phyloP scores from a whole-genome alignment of 2,888 invertebrate genomes.

The Amphimallon solstitiale region DNA sequence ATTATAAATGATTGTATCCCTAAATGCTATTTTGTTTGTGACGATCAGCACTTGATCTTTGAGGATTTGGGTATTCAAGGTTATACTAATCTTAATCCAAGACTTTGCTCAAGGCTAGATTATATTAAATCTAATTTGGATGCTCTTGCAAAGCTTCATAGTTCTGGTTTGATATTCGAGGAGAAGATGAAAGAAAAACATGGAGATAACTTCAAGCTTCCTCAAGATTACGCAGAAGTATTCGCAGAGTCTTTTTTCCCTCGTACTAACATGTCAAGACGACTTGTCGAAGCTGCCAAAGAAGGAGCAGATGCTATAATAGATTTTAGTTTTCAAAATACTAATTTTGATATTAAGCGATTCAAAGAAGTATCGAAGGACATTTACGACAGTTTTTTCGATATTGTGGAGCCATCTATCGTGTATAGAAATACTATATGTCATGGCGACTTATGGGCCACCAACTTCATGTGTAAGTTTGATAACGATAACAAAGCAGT shows the following conservation, averaged over 20 bases:
- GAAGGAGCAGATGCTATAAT: slow-evolving; percentile 12
- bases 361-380: neutral
- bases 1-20: slow-evolving; percentile 54
- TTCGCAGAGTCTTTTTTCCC: slow-evolving; percentile 48
- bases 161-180: slow-evolving; percentile 59
- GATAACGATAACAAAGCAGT: slow-evolving; percentile 11
- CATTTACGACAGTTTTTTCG: slow-evolving; percentile 12
- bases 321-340: neutral
- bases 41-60: slow-evolving; percentile 55
- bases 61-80: slow-evolving; percentile 57
- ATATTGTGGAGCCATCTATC: slow-evolving; percentile 57
- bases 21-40: slow-evolving; percentile 50
- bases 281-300: neutral
- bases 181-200: slow-evolving; percentile 40
- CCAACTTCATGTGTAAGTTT: slow-evolving; percentile 61
- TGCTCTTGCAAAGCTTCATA: slow-evolving; percentile 52
- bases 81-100: slow-evolving; percentile 48
- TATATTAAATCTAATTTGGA: slow-evolving; percentile 46
- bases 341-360: neutral
- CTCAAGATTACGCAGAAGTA: slow-evolving; percentile 44
- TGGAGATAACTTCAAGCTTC: slow-evolving; percentile 36
- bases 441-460: slow-evolving; percentile 73
- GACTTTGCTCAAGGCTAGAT: slow-evolving; percentile 43
- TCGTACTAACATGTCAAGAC: neutral
- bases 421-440: slow-evolving; percentile 67